Base-by-base conservation (phyloP, 2,888 invertebrate genomes). In the Lydus trimaculatus region DNA sequence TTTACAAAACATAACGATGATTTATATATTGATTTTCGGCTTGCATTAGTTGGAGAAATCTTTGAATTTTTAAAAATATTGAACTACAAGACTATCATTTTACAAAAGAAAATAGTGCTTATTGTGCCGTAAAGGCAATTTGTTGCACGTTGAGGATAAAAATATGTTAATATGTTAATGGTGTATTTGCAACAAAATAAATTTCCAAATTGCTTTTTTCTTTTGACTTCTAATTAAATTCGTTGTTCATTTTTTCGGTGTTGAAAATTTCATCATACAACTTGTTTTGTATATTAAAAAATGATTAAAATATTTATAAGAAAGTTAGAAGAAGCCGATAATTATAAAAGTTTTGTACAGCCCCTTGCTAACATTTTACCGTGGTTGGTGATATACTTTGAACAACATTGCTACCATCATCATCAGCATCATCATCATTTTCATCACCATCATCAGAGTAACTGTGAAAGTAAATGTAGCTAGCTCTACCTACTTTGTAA, bases 401-500 rank as follows among this genome's bases (percentile, higher is more conserved):
- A 79, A 74, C 78, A 78, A 77, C 76, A 77, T 79, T 76, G 9
- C 20, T n/a, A 20, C 11, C 48, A 43, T 43, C 43, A 43, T 17
- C 43, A 48, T 31, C 64, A 61, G 59, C 62, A 65, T 65, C 69
- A 63, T 59, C 58, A 58, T 58, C 61, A 67, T 31, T 15, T 2
- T 36, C 15, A 15, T 36, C 48, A 48, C 11, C 39, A 43, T 2
- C 48, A 48, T 48, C 20, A 48, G n/a, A n/a, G 9, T 20, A 20
- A 20, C 48, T 48, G 20, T 2, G 73, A 68, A 72, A 76, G 80
- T 79, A 79, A 79, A 81, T 78, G 79, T 80, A 80, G 80, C 80
- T 79, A 80, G 77, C 78, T 74, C 79, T 80, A 81, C 80, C 81
- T 82, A 83, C 82, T 84, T 83, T 82, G 81, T 83, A 84, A 84